Base-by-base conservation (phyloP, 2,113 vertebrate species). In the Xiphophorus hellerii region DNA sequence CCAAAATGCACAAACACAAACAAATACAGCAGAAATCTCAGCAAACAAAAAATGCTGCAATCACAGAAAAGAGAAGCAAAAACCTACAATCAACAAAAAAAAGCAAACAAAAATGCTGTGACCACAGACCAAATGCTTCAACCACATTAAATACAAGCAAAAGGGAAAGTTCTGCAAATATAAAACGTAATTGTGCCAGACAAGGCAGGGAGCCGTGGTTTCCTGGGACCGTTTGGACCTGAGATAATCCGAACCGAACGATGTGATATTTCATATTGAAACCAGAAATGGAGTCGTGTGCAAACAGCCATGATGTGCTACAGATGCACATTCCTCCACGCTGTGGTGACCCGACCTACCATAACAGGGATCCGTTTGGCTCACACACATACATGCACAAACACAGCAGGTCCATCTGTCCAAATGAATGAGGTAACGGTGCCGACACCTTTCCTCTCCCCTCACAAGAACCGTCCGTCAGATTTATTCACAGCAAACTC, bases 351-450 rank as follows among this genome's bases (percentile, higher is more conserved):
- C 66, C n/a, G 28, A 74, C 83, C 75, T 85, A 81, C 89, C 81
- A 89, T 48, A 92, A 87, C 90, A 89, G 79, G 87, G 88, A 87
- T 91, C 85, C 85, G 80, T 78, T 88, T 68, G 63, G 22, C 76
- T 77, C 14, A 71, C 69, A 54, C 64, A 48, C 73, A 69, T 77
- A 71, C 71, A 81, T 30, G 66, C 77, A 68, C 70, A 80, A 71
- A 76, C 82, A 65, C 76, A 71, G 63, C 63, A 30, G 77, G 78
- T 89, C 84, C 90, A 91, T 88, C 88, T 91, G 88, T 87, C 78
- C 74, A 30, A 80, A 54, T 29, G 44, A 87, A 92, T 93, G 91
- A 92, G 87, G 89, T 92, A 87, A 94, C 90, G 91, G 28, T 70
- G 71, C 25, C 31, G 60, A 77, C 73, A 74, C 64, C 74, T 51